Percentiles rank a stretch among this genome's conserved stretches.
phyloP scores from a whole-genome alignment of 1,140 invertebrate genomes.

The Carposina sasakii region DNA sequence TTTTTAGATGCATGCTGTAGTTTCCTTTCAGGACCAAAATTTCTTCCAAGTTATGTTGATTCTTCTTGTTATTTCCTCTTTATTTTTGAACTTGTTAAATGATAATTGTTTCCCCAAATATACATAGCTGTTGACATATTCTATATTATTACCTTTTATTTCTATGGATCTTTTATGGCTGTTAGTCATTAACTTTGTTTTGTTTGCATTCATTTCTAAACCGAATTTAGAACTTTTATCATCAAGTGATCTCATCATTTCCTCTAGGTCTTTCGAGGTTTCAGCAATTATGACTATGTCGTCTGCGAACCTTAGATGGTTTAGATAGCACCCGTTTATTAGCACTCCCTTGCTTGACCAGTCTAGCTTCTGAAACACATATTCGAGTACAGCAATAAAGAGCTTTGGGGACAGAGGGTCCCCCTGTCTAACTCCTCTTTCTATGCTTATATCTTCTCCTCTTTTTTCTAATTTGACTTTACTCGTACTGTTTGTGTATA shows the following conservation, averaged over 20 bases:
- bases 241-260: constrained; percentile 8
- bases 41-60: too few species aligned
- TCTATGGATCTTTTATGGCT: constrained; percentile 3
- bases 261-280: constrained; percentile 6
- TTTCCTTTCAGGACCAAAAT: too few species aligned
- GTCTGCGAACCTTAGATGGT: constrained; percentile 16
- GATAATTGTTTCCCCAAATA: constrained; percentile 16
- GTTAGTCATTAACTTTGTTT: constrained; percentile 13
- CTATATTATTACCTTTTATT: constrained; percentile 4
- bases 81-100: constrained; percentile 4
- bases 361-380: constrained; percentile 10
- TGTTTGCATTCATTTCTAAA: constrained; percentile 8
- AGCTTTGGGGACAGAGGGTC: constrained; percentile 18
- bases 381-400: constrained; percentile 15
- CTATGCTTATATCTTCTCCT: constrained; percentile 13
- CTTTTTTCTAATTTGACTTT: constrained; percentile 16
- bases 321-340: constrained; percentile 11
- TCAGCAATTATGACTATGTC: constrained; percentile 14
- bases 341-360: constrained; percentile 13
- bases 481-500: constrained; percentile 13
- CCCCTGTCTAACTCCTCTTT: constrained; percentile 16
- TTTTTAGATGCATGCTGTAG: too few species aligned
- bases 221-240: constrained; percentile 9
- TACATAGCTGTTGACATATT: constrained; percentile 11
- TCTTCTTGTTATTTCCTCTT: constrained; percentile 7